These are phyloP conservation scores for Tiliacea aurago DNA, from an alignment of 2,888 invertebrate species.

Conservation along the genomic window DNA sequence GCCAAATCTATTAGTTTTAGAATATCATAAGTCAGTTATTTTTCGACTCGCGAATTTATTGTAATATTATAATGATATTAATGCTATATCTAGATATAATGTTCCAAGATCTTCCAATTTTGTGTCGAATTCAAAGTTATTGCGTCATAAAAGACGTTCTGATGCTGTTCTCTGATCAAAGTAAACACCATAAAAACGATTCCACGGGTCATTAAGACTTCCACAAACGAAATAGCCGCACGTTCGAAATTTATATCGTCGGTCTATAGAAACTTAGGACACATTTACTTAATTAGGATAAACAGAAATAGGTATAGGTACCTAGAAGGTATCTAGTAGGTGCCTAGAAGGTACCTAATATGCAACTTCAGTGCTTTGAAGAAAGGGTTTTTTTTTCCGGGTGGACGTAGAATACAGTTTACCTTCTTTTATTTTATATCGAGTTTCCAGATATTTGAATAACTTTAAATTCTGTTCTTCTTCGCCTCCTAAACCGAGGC, in stretches of 20 bases:
- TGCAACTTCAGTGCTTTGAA: background rate
- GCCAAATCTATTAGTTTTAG: conserved; percentile 5
- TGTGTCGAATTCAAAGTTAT: conserved; percentile 81
- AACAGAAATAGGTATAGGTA: too few species aligned
- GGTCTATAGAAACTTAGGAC: conserved; percentile 64
- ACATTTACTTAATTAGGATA: conserved; percentile 50
- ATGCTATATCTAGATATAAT: conserved; percentile 48
- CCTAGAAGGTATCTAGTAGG: background rate
- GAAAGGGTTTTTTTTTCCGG: background rate
- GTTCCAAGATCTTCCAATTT: conserved; percentile 74
- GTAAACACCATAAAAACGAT: conserved; percentile 88
- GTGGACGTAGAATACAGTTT: background rate
- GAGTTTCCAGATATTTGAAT: background rate
- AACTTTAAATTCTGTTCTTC: background rate
- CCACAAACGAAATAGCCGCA: conserved; percentile 80
- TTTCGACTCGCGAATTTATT: conserved; percentile 19
- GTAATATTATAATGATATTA: conserved; percentile 6
- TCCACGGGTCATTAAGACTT: conserved; percentile 84
- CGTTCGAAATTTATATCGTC: conserved; percentile 77
- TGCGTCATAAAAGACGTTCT: conserved; percentile 82
- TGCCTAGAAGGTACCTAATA: background rate
- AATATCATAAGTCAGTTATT: conserved; percentile 12
- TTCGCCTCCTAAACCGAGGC: background rate
- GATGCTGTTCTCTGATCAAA: conserved; percentile 84
- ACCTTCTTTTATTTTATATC: background rate